Base-by-base conservation (phyloP, 2,113 vertebrate genomes). In the Lutjanus erythropterus region DNA sequence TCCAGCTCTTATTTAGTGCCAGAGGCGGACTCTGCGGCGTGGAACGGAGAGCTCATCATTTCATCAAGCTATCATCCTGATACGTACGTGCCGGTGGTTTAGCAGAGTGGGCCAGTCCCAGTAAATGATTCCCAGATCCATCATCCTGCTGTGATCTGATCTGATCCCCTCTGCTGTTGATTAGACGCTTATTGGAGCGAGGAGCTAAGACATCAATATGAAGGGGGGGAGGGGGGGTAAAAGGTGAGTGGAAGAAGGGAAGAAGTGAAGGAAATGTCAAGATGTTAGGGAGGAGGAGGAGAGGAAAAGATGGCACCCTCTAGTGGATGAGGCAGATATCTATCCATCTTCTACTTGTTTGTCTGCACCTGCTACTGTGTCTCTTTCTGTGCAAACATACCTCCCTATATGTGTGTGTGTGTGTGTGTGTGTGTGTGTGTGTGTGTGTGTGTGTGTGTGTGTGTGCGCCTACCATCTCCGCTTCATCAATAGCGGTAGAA, bases 91-190 rank as follows among this genome's bases (percentile, higher is more conserved):
- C 37, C 68, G 68, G 78, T n/a, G 88, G 83, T 92, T 90, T 92
- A 84, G 86, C 81, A 82, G 88, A 78, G 91, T 66, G 85, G 92
- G 92, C 81, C 80, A 84, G 83, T 86, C 89, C 74, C 79, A 94
- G 89, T 95, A 92, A 93, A 95, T 95, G 91, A 93, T 93, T 93
- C 89, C 90, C 78, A 87, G 86, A 94, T 95, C 91, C 88, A 94
- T 95, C 93, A 93, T 90, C 86, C 81, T 78, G 90, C 90, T 91
- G 86, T 59, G 87, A 91, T 95, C 87, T 86, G 92, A 93, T 94
- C 90, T 87, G 88, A 92, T 91, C 85, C 71, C 49, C 86, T 87
- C 87, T 91, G 87, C 88, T 92, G 92, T 94, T 94, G 92, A 95
- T 95, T 93, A 92, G 89, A 92, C 82, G 88, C 93, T 92, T 92